Percentiles rank a stretch among this genome's conserved stretches.
These are phyloP conservation scores for Diaperis boleti DNA, from an alignment of 2,888 invertebrate genomes.

Conservation along the genomic window DNA sequence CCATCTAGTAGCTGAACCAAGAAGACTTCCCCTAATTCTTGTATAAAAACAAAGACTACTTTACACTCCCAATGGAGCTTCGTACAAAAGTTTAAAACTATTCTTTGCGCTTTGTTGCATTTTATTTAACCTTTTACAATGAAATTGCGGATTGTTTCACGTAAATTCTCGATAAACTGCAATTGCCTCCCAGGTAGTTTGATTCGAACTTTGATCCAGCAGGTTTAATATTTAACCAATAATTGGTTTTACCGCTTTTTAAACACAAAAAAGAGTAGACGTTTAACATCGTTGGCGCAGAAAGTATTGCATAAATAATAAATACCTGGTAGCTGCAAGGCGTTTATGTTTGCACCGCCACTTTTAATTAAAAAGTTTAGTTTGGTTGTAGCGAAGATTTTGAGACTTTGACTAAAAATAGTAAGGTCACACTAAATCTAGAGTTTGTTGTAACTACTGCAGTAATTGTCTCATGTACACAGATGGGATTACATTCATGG, in stretches of 20 bases:
- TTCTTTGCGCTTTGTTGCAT: slow-evolving; percentile 24
- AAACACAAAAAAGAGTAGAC: not conserved
- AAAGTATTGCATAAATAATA: slow-evolving; percentile 8
- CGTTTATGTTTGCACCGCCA: slow-evolving; percentile 17
- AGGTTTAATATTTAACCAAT: slow-evolving; percentile 25
- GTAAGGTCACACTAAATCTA: slow-evolving; percentile 8
- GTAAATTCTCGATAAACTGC: slow-evolving; percentile 27
- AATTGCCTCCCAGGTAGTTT: slow-evolving; percentile 17
- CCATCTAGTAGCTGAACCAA: slow-evolving; percentile 31
- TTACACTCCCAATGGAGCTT: slow-evolving; percentile 3
- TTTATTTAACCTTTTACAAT: slow-evolving; percentile 26
- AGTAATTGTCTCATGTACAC: not conserved
- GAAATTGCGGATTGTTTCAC: slow-evolving; percentile 25
- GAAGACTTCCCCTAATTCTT: slow-evolving; percentile 4
- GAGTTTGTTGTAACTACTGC: not conserved
- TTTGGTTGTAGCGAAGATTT: slow-evolving; percentile 4
- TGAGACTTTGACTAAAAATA: not conserved
- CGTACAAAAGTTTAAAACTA: slow-evolving; percentile 31
- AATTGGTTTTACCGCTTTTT: not conserved
- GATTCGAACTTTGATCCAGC: slow-evolving; percentile 24
- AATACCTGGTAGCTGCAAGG: slow-evolving; percentile 12
- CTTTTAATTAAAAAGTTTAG: slow-evolving; percentile 19
- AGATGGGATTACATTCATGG: not conserved
- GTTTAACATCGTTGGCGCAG: not conserved
- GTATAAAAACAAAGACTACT: slow-evolving; percentile 14